Evolutionary conservation across 2,888 invertebrate species (phyloP).

Genomic region (Apamea monoglypha): DNA sequence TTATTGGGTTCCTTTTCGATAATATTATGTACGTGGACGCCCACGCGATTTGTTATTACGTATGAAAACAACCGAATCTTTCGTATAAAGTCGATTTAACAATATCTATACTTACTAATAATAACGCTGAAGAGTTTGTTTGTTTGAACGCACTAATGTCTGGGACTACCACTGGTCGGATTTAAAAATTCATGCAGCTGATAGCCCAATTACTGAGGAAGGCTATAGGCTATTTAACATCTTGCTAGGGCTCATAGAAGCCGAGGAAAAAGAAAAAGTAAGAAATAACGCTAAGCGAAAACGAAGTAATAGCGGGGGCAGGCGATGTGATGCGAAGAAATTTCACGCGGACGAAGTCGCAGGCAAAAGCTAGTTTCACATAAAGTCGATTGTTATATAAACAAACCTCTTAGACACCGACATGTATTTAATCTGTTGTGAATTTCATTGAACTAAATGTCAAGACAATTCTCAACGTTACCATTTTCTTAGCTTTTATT

Average conservation of each 20-base stretch:
- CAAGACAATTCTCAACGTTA: conserved; percentile 27
- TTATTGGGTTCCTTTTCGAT: conserved; percentile 52
- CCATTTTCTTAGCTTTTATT: conserved; percentile 18
- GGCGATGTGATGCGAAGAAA: no score
- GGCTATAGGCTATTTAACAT: no score
- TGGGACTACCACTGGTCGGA: no score
- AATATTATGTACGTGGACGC: conserved; percentile 14
- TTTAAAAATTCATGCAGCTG: no score
- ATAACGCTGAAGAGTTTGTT: background rate
- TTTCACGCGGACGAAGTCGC: no score
- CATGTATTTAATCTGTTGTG: conserved; percentile 25
- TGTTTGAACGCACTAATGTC: no score
- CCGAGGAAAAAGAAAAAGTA: no score
- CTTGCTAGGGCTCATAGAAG: no score
- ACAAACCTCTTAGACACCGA: background rate
- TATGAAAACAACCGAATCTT: conserved; percentile 32
- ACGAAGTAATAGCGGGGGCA: no score
- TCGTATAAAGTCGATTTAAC: conserved; percentile 8
- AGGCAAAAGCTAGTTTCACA: background rate
- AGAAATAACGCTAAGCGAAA: no score
- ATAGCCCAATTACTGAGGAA: no score
- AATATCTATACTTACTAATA: background rate
- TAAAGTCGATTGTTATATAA: background rate
- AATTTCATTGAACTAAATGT: conserved; percentile 46
- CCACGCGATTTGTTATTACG: conserved; percentile 22